Conservation (phyloP, 2,888 invertebrate genomes). For the Nycteola revayana region DNA sequence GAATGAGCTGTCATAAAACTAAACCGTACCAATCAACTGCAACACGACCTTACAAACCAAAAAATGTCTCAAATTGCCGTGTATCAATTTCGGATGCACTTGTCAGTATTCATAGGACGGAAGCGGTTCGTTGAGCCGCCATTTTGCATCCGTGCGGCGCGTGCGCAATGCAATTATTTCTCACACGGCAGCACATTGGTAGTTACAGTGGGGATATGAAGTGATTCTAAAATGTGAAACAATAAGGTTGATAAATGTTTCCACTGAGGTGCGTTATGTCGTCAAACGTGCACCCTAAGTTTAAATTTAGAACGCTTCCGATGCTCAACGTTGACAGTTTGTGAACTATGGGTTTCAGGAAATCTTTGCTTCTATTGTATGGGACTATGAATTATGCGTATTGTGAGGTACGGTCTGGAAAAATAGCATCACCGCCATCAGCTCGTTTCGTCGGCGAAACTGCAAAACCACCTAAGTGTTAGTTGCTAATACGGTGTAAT, state of each 20-base stretch:
- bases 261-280: not conserved
- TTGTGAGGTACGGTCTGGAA: too few species aligned
- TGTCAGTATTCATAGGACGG: constrained; percentile 54
- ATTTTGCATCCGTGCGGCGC: constrained; percentile 55
- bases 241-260: not conserved
- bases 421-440: too few species aligned
- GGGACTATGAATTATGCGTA: too few species aligned
- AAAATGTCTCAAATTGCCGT: constrained; percentile 13
- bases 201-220: too few species aligned
- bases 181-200: constrained; percentile 5
- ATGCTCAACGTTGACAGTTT: constrained; percentile 34
- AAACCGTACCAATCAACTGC: not conserved
- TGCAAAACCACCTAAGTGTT: too few species aligned
- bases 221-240: too few species aligned
- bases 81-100: constrained; percentile 58
- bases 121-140: constrained; percentile 59
- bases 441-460: too few species aligned
- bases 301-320: constrained; percentile 56
- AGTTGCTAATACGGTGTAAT: too few species aligned
- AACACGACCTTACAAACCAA: constrained; percentile 8
- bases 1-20: too few species aligned
- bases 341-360: constrained; percentile 37
- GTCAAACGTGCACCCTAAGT: constrained; percentile 28
- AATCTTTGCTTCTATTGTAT: constrained; percentile 14
- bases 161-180: constrained; percentile 48